Conservation (phyloP, 2,888 invertebrate genomes). For the Eristalis tenax region DNA sequence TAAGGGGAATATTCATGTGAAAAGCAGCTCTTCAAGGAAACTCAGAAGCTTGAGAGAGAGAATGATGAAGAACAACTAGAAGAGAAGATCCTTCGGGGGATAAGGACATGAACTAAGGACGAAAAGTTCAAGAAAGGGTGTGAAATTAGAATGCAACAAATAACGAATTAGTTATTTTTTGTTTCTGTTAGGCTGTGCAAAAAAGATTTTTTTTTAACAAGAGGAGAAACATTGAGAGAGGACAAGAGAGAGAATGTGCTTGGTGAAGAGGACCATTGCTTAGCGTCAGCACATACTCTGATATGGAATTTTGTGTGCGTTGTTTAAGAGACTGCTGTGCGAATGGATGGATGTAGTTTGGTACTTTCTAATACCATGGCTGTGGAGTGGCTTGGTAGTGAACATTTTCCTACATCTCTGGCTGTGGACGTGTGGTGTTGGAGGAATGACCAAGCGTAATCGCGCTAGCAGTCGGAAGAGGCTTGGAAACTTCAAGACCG, state of each 20-base stretch:
- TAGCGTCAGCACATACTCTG: neutral
- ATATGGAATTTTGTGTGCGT: neutral
- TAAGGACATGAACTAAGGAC: constrained; percentile 20
- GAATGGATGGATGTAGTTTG: neutral
- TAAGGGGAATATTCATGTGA: constrained; percentile 32
- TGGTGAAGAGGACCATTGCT: neutral
- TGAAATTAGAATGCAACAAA: constrained; percentile 62
- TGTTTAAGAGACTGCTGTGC: neutral
- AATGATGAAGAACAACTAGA: neutral
- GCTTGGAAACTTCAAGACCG: too few species aligned
- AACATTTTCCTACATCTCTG: neutral
- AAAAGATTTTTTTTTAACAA: neutral
- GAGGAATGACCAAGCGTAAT: too few species aligned
- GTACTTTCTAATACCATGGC: neutral
- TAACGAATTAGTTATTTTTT: constrained; percentile 12
- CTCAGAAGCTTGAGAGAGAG: neutral
- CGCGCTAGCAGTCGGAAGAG: too few species aligned
- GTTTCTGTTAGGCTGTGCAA: neutral
- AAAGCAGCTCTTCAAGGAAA: constrained; percentile 27
- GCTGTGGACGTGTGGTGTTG: too few species aligned
- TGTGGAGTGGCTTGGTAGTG: neutral
- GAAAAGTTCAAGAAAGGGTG: constrained; percentile 23
- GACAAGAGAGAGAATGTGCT: neutral
- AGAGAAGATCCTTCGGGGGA: constrained; percentile 10
- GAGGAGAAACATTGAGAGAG: neutral